Evolutionary conservation across 2,113 vertebrate genomes (phyloP).

Genomic region (Neogale vison): DNA sequence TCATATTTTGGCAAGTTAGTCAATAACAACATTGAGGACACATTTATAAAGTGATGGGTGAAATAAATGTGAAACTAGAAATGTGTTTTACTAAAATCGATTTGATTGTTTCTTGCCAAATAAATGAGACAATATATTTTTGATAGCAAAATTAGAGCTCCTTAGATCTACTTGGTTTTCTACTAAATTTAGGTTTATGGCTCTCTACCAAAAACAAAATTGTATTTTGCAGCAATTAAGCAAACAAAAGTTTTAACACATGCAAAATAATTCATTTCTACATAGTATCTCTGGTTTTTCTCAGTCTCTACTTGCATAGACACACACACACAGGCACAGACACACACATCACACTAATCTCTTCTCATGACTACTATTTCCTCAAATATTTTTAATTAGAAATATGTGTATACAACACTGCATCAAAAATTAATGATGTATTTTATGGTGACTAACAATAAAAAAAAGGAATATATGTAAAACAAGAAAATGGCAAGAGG

Average conservation of each 20-base stretch:
- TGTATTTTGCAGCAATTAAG: conserved; percentile 20
- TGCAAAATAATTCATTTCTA: not conserved
- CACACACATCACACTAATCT: not conserved
- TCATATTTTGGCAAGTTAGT: not conserved
- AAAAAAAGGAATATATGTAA: not conserved
- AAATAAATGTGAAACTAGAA: not conserved
- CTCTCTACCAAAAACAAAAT: not conserved
- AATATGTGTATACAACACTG: not conserved
- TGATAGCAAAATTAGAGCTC: conserved; percentile 10
- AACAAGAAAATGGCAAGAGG: not conserved
- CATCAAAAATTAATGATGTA: too few species aligned
- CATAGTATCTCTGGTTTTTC: not conserved
- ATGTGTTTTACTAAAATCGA: not conserved
- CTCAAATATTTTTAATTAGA: not conserved
- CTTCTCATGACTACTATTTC: not conserved
- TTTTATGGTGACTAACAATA: too few species aligned
- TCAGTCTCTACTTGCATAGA: not conserved
- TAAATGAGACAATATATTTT: conserved; percentile 3
- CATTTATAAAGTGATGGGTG: not conserved
- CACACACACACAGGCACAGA: not conserved
- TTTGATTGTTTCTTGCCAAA: not conserved
- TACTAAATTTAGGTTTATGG: not conserved
- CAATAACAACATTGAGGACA: not conserved
- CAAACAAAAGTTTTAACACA: not conserved
- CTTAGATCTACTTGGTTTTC: not conserved